Conservation (phyloP, 2,797 vertebrate genomes). For the Gorsachius magnificus region DNA sequence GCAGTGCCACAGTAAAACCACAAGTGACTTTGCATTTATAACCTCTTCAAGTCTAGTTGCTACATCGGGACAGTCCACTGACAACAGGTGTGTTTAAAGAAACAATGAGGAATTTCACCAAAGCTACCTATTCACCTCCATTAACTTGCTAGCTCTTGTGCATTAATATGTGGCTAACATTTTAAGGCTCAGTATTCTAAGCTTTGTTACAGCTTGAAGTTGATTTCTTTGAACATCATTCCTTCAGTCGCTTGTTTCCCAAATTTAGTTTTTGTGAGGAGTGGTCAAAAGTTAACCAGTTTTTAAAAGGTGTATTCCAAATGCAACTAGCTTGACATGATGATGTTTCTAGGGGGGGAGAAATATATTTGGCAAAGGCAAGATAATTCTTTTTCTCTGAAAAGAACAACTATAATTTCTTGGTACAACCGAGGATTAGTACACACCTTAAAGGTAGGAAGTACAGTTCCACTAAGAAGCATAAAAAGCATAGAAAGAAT, state of each 20-base stretch:
- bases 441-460: not conserved
- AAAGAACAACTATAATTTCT: not conserved
- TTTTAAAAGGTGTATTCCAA: not conserved
- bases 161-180: not conserved
- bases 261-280: not conserved
- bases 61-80: slow-evolving; percentile 94
- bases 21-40: slow-evolving; percentile 95
- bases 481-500: not conserved
- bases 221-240: not conserved
- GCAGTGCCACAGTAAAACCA: slow-evolving; percentile 96
- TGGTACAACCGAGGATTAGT: not conserved
- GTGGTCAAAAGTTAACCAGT: not conserved
- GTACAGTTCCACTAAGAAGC: not conserved
- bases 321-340: not conserved
- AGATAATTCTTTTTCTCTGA: not conserved
- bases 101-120: not conserved
- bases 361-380: not conserved
- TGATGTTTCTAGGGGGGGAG: not conserved
- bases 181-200: not conserved
- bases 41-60: slow-evolving; percentile 97
- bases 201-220: not conserved
- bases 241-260: not conserved
- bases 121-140: not conserved
- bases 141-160: not conserved
- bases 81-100: slow-evolving; percentile 85